These are phyloP conservation scores for Drosophila tani DNA, from an alignment of 1,140 invertebrate genomes.

Conservation along the genomic window DNA sequence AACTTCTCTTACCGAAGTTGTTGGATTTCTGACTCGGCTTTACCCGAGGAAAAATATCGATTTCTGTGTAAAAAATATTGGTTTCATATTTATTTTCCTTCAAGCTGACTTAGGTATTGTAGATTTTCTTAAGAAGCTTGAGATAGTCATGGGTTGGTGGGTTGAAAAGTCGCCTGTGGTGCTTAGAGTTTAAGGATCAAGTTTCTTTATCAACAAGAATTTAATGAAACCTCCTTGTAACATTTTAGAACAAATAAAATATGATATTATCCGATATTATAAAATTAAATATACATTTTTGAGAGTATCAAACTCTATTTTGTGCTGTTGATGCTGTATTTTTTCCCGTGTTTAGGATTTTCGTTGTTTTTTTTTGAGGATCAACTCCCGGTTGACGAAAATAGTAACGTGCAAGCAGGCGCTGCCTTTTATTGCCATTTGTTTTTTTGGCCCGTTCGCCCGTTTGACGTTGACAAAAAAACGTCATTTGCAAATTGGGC, in stretches of 20 bases:
- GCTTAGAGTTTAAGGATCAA: not conserved
- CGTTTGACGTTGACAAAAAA: slow-evolving; percentile 82
- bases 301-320: no score
- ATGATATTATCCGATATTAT: not conserved
- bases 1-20: slow-evolving; percentile 11
- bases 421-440: slow-evolving; percentile 82
- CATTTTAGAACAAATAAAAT: no score
- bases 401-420: slow-evolving; percentile 75
- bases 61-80: not conserved
- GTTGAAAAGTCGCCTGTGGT: not conserved
- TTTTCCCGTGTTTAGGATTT: slow-evolving; percentile 18
- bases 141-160: not conserved
- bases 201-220: no score
- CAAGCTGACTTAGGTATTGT: no score
- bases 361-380: slow-evolving; percentile 29
- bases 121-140: not conserved
- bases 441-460: slow-evolving; percentile 56
- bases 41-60: slow-evolving; percentile 2
- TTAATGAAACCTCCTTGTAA: no score
- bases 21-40: slow-evolving; percentile 27
- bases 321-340: not conserved
- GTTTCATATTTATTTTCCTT: not conserved
- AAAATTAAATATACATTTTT: not conserved
- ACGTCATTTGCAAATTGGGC: slow-evolving; percentile 83
- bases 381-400: slow-evolving; percentile 72